These are phyloP conservation scores for Heliconius cydno DNA, from an alignment of 2,888 invertebrate species.

Conservation along the genomic window DNA sequence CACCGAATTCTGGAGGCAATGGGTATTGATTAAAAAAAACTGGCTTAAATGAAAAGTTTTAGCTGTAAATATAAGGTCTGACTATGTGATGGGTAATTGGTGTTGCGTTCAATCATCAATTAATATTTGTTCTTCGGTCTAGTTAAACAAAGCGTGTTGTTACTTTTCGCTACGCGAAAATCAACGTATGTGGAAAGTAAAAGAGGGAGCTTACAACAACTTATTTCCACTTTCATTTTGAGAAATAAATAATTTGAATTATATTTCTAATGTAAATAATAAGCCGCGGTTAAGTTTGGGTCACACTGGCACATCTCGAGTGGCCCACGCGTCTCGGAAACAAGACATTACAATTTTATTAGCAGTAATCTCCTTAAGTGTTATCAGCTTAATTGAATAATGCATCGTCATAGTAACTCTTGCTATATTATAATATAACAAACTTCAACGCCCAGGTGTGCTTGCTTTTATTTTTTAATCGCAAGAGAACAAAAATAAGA, in stretches of 20 bases:
- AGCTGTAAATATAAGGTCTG: too few species aligned
- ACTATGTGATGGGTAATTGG: too few species aligned
- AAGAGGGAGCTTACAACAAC: too few species aligned
- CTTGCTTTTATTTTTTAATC: neutral
- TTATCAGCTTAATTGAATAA: slow-evolving; percentile 82
- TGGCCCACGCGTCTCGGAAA: slow-evolving; percentile 79
- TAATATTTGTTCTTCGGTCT: too few species aligned
- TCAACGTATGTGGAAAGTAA: too few species aligned
- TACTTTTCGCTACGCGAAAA: too few species aligned
- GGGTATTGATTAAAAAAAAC: too few species aligned
- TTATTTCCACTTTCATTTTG: neutral
- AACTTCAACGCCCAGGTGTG: slow-evolving; percentile 33
- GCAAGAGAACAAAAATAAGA: neutral
- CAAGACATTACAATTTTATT: slow-evolving; percentile 81
- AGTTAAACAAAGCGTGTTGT: too few species aligned
- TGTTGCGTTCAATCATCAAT: too few species aligned
- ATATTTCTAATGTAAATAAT: slow-evolving; percentile 7
- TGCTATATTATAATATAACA: slow-evolving; percentile 51
- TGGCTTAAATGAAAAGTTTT: too few species aligned
- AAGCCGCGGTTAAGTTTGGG: slow-evolving; percentile 27
- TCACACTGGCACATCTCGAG: slow-evolving; percentile 36
- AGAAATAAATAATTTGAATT: neutral
- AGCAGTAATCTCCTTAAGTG: slow-evolving; percentile 80
- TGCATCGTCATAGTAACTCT: slow-evolving; percentile 67
- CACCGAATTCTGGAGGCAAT: too few species aligned